Evolutionary conservation across 2,888 invertebrate species (phyloP), one percentile per base, ranked within the genome.

Genomic region (Lasioglossum figueresi): DNA sequence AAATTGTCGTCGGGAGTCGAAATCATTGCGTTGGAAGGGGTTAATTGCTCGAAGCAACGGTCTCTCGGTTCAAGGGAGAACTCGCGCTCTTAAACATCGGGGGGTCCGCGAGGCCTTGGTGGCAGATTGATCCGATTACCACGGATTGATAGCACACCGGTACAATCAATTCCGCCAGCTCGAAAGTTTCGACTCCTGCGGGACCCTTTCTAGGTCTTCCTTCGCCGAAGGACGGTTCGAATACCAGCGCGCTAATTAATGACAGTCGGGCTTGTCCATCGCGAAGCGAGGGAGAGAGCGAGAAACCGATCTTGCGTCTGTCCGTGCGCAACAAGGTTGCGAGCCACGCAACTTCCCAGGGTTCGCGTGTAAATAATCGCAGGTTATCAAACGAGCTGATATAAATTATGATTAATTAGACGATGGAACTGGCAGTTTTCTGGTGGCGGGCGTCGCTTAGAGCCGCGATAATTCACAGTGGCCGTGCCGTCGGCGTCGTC

Each of bases 371-470:
- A 66, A 76, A 79, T 83, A 79, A 84, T 79, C n/a, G 14, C 56
- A 23, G 72, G 83, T 48, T 84, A 83, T 83, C 84, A 72, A 45
- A 40, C 63, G 40, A 34, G n/a, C 27, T 27, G 86, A 72, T 79
- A 85, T 82, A 79, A 85, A 85, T 82, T 66, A 71, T 37, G 86
- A 82, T 82, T 84, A 89, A 89, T 88, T 82, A 87, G 84, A 80
- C 66, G 85, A 84, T 80, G 77, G 75, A 84, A 43, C n/a, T 66
- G 77, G 75, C 80, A 72, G 85, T 81, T 80, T 80, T 84, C 84
- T 83, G 83, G 79, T 79, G 37, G 80, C 45, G 43, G 34, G 70
- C 68, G 68, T 73, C 77, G 74, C 27, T 56, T 56, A 78, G 43
- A 48, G 63, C 56, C 52, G 83, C 80, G 83, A 86, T 86, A 80